These are phyloP conservation scores for Coptotermes formosanus DNA, from an alignment of 1,140 invertebrate genomes.

Conservation along the genomic window DNA sequence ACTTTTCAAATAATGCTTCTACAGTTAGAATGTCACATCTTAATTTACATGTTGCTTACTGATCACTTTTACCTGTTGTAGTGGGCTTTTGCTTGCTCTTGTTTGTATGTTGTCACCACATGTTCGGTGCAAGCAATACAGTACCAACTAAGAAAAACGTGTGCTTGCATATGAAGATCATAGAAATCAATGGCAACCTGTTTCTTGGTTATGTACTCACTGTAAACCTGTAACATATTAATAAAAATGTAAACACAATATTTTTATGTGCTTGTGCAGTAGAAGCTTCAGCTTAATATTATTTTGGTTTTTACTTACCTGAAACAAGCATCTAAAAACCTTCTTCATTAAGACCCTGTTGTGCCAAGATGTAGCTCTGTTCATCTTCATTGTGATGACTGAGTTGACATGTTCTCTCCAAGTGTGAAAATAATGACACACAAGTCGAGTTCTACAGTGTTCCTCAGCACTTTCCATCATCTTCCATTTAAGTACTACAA, in stretches of 20 bases:
- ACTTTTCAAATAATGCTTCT: no score
- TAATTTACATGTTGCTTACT: no score
- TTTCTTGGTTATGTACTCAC: not conserved
- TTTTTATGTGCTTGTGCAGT: not conserved
- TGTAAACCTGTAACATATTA: not conserved
- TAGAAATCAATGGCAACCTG: constrained; percentile 28
- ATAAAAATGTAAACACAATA: not conserved
- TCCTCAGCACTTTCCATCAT: not conserved
- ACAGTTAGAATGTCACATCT: no score
- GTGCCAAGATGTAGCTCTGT: not conserved
- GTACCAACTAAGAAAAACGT: constrained; percentile 4
- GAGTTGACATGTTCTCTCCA: not conserved
- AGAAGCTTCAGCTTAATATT: not conserved
- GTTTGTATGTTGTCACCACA: not conserved
- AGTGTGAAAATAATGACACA: not conserved
- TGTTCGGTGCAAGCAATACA: not conserved
- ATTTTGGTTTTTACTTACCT: not conserved
- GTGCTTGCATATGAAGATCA: constrained; percentile 2
- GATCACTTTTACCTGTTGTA: not conserved
- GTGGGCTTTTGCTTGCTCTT: not conserved
- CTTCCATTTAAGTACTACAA: not conserved
- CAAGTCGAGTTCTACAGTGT: not conserved
- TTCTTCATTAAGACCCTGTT: not conserved
- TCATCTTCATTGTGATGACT: not conserved
- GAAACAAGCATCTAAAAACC: constrained; percentile 4